Conservation (phyloP, 2,797 vertebrate species). For the Brotula barbata region DNA sequence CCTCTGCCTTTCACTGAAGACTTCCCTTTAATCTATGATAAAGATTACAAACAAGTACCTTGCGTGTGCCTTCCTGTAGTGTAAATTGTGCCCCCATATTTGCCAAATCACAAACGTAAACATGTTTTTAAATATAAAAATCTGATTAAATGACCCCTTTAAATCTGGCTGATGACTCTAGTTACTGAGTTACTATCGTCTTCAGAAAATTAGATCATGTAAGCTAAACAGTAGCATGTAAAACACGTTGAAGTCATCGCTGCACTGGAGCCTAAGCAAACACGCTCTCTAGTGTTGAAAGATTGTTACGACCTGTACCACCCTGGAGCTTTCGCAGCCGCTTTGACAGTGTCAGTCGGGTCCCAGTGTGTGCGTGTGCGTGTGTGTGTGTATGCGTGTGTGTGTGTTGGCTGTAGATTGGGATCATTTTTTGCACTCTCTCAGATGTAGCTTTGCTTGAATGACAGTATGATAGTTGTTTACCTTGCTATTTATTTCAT, state of each 20-base stretch:
- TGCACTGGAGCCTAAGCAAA: slow-evolving; percentile 45
- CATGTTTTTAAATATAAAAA: not conserved
- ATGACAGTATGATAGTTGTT: slow-evolving; percentile 69
- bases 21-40: slow-evolving; percentile 13
- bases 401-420: slow-evolving; percentile 45
- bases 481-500: slow-evolving; percentile 73
- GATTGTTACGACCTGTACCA: slow-evolving; percentile 34
- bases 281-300: slow-evolving; percentile 66
- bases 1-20: slow-evolving; percentile 14
- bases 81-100: slow-evolving; percentile 33
- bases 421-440: slow-evolving; percentile 66
- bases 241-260: slow-evolving; percentile 42
- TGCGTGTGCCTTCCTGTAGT: slow-evolving; percentile 72
- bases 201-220: slow-evolving; percentile 31
- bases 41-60: slow-evolving; percentile 51
- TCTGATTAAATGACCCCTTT: too few species aligned
- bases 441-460: slow-evolving; percentile 80
- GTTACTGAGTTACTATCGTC: not conserved
- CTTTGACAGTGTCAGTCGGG: slow-evolving; percentile 50
- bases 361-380: slow-evolving; percentile 43
- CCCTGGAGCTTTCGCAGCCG: slow-evolving; percentile 55
- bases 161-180: not conserved
- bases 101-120: slow-evolving; percentile 23
- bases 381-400: slow-evolving; percentile 39
- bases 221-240: slow-evolving; percentile 63